Evolutionary conservation across 2,113 vertebrate species (phyloP), one percentile per base, ranked within the genome.

Genomic region (Tylochromis polylepis): DNA sequence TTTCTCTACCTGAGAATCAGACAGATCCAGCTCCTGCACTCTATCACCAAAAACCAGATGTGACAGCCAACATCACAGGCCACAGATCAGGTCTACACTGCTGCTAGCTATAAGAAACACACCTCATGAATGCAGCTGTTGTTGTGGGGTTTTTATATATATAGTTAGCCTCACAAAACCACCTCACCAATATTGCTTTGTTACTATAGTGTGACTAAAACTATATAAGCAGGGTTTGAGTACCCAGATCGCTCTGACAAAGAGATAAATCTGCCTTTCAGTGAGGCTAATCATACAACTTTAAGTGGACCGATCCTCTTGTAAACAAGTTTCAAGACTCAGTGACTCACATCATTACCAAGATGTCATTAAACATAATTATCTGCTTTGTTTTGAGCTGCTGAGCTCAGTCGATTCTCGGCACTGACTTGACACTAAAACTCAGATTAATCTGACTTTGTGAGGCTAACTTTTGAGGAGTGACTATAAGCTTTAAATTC

Each of bases 331-430:
- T 90, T 86, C 15, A 41, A 15, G 11, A 62, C 59, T 3, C 29
- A 36, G 3, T 53, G 59, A 87, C 56, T 88, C 60, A 79, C 49
- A 27, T 62, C 49, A 56, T 85, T 56, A 85, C 85, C 58, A 51
- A 75, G 58, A 80, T 79, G 41, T 58, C 24, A 49, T 85, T 49
- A 90, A 22, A 81, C 41, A 79, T 72, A 84, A 65, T 89, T 91
- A 87, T 57, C 83, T 22, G 7, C 75, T 70, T 29, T 72, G 56
- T 82, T 77, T 77, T 65, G 6, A 77, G 58, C 51, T 67, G 18
- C 72, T 75, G 18, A 11, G 79, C 70, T 86, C 8, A 43, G 55
- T 38, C 41, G 3, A 56, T 72, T 79, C 29, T 70, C 2, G 0
- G 16, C 79, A 58, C 4, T 2, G 18, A 20, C 81, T 85, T 18